Percentiles rank a stretch among this genome's conserved stretches.
Evolutionary conservation across 2,113 vertebrate species (phyloP).

Genomic region (Pseudopipra pipra): DNA sequence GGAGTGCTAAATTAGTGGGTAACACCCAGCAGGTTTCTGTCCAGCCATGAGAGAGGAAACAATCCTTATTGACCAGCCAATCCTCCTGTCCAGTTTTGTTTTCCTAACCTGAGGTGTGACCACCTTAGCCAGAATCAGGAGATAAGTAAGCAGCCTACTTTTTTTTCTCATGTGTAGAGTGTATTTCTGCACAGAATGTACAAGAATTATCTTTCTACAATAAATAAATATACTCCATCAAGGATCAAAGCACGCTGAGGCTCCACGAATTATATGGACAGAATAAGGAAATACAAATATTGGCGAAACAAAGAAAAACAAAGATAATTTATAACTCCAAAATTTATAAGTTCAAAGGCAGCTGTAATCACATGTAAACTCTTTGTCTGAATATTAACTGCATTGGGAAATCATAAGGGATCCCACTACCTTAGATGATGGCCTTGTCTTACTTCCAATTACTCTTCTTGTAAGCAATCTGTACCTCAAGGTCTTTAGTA

Average conservation of each 20-base stretch:
- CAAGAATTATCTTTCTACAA: background rate
- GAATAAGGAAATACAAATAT: background rate
- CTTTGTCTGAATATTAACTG: background rate
- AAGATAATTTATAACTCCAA: background rate
- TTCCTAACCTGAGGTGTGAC: background rate
- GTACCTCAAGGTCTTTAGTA: background rate
- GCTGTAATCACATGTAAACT: background rate
- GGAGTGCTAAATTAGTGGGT: background rate
- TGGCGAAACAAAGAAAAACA: background rate
- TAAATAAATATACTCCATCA: background rate
- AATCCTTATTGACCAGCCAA: background rate
- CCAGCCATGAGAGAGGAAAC: background rate
- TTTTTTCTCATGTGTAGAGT: background rate
- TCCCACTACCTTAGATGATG: background rate
- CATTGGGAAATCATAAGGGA: background rate
- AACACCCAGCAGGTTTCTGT: background rate
- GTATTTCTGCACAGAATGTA: background rate
- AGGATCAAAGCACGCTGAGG: background rate
- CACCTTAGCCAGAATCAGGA: background rate
- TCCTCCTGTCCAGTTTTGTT: background rate
- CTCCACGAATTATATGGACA: background rate
- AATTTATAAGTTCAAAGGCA: background rate
- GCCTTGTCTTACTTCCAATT: background rate
- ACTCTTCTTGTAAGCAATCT: background rate
- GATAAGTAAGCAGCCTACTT: background rate